A percentile compares a stretch with the other conserved stretches of the same genome.
These are phyloP conservation scores for Dasypolia templi DNA, from an alignment of 2,888 invertebrate species.

Conservation along the genomic window DNA sequence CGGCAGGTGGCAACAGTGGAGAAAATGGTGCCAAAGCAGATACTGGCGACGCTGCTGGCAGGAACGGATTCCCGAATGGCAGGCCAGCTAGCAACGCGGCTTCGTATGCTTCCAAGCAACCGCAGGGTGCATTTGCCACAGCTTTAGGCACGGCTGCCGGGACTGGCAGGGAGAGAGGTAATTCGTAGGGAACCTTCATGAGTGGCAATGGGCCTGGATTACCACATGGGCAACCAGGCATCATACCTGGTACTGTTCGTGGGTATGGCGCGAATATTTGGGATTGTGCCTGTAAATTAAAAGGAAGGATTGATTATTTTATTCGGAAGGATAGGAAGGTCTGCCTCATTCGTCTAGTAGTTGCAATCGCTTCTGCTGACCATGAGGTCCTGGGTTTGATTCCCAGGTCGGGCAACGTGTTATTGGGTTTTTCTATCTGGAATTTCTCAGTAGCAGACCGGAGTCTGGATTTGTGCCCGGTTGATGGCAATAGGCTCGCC, in stretches of 20 bases:
- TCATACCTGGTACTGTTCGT: constrained; percentile 16
- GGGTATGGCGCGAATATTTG: constrained; percentile 50
- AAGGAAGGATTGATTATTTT: neutral
- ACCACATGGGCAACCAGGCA: constrained; percentile 37
- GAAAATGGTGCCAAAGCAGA: constrained; percentile 72
- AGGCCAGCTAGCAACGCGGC: constrained; percentile 17
- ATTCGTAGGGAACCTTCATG: constrained; percentile 21
- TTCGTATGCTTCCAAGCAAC: constrained; percentile 28
- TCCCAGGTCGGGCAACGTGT: no score
- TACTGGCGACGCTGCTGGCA: constrained; percentile 79
- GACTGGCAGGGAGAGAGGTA: neutral
- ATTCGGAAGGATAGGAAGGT: neutral
- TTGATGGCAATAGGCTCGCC: no score
- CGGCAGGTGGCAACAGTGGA: constrained; percentile 71
- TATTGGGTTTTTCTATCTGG: no score
- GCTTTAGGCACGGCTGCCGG: constrained; percentile 21
- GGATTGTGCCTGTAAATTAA: constrained; percentile 37
- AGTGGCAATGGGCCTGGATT: constrained; percentile 30
- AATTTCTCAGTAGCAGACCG: no score
- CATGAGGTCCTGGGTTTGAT: no score
- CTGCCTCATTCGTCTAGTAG: no score
- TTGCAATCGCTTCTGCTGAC: no score
- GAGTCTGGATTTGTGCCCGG: no score
- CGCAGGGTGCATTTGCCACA: constrained; percentile 39
- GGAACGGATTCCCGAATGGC: constrained; percentile 68